Evolutionary conservation across 2,113 vertebrate species (phyloP).

Genomic region (Pangasianodon hypophthalmus): DNA sequence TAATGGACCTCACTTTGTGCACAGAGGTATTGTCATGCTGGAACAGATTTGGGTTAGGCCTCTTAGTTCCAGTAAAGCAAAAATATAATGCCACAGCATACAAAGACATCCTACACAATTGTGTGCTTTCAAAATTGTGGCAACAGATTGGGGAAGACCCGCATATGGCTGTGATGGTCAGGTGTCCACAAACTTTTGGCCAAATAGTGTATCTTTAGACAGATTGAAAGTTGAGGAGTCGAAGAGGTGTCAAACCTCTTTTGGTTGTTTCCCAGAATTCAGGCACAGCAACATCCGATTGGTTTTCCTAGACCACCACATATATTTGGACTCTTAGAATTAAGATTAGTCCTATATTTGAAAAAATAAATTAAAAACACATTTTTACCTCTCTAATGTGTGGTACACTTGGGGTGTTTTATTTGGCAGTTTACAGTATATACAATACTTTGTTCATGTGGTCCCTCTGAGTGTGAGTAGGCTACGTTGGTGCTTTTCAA

Average conservation of each 20-base stretch:
- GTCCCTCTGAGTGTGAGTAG: slow-evolving; percentile 46
- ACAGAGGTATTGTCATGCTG: neutral
- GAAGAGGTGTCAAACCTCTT: neutral
- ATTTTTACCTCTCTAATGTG: neutral
- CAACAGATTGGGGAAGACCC: neutral
- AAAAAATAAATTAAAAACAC: neutral
- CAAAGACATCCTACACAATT: neutral
- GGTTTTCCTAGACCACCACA: neutral
- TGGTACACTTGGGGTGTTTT: slow-evolving; percentile 47
- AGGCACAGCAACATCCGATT: neutral
- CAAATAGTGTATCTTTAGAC: neutral
- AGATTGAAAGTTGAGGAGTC: neutral
- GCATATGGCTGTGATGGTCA: neutral
- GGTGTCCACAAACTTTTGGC: neutral
- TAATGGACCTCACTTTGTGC: neutral
- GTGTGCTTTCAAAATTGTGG: neutral
- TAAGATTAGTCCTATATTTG: neutral
- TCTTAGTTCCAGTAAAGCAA: neutral
- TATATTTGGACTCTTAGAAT: neutral
- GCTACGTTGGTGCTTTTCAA: slow-evolving; percentile 29
- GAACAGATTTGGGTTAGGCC: neutral
- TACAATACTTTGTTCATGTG: slow-evolving; percentile 48
- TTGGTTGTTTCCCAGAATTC: neutral
- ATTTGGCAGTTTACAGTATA: slow-evolving; percentile 56
- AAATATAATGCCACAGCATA: neutral